phyloP scores from a whole-genome alignment of 1,140 invertebrate species.

The Heliconius congener region DNA sequence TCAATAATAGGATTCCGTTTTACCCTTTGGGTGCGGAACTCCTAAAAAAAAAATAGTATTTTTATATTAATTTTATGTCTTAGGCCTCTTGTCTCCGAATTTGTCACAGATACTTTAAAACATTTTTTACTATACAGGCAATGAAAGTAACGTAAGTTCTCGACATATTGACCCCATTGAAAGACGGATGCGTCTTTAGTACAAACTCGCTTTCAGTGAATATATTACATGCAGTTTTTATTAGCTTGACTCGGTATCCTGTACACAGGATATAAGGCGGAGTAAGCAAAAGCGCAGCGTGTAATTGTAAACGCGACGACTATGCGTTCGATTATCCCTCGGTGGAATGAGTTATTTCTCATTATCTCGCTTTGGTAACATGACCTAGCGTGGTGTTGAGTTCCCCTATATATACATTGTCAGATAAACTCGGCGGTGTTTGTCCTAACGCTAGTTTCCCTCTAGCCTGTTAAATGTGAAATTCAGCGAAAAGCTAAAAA shows the following conservation, averaged over 20 bases:
- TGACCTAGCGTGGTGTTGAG: background rate
- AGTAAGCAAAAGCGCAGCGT: too few relatives aligned
- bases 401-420: background rate
- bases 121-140: slow-evolving; percentile 6
- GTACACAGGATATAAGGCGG: too few relatives aligned
- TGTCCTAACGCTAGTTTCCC: too few relatives aligned
- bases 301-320: background rate
- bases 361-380: background rate
- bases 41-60: too few relatives aligned
- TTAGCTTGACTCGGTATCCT: too few relatives aligned
- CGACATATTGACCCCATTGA: background rate
- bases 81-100: background rate
- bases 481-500: background rate
- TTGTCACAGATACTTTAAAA: background rate
- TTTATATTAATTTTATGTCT: background rate
- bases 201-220: background rate
- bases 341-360: background rate
- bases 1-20: too few relatives aligned
- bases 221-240: background rate
- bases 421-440: too few relatives aligned
- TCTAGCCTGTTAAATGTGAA: background rate
- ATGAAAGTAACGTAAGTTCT: slow-evolving; percentile 1
- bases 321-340: background rate
- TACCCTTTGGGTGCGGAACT: too few relatives aligned
- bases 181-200: background rate